phyloP scores from a whole-genome alignment of 2,888 invertebrate species.

The Apotomis capreana region DNA sequence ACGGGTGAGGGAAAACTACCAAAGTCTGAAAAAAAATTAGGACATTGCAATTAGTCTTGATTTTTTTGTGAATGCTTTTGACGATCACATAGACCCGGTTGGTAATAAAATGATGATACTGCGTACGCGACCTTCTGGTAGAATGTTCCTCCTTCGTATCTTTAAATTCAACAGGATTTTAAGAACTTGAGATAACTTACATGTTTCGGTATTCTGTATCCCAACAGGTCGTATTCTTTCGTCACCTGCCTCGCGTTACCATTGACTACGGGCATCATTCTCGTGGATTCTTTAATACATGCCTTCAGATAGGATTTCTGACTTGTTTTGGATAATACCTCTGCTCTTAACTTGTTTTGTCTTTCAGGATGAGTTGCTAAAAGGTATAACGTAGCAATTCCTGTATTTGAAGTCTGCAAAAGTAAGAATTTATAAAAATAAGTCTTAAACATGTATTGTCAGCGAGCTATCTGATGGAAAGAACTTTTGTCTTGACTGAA shows the following conservation, averaged over 20 bases:
- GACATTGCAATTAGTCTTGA: too few species aligned
- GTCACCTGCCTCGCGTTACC: constrained; percentile 81
- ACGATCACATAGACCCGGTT: too few species aligned
- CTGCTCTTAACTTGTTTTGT: constrained; percentile 85
- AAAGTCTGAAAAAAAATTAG: constrained; percentile 1
- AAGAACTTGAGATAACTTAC: constrained; percentile 61
- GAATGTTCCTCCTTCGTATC: too few species aligned
- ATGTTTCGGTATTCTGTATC: constrained; percentile 84
- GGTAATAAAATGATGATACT: too few species aligned
- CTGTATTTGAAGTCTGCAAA: constrained; percentile 81
- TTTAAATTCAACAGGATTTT: background rate
- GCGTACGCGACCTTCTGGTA: too few species aligned
- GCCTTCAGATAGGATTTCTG: constrained; percentile 85
- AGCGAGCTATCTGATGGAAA: too few species aligned
- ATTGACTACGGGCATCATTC: constrained; percentile 83
- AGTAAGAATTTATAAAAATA: too few species aligned
- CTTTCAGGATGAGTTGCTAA: constrained; percentile 85
- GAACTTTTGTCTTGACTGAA: too few species aligned
- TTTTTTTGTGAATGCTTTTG: too few species aligned
- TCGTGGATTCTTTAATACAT: constrained; percentile 87
- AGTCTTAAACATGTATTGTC: too few species aligned
- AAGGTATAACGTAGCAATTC: constrained; percentile 82
- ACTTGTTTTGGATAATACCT: constrained; percentile 66
- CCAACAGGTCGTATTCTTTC: constrained; percentile 83
- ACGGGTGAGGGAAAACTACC: constrained; percentile 76